Evolutionary conservation across 2,888 invertebrate genomes (phyloP).

Genomic region (Eupithecia inturbata): DNA sequence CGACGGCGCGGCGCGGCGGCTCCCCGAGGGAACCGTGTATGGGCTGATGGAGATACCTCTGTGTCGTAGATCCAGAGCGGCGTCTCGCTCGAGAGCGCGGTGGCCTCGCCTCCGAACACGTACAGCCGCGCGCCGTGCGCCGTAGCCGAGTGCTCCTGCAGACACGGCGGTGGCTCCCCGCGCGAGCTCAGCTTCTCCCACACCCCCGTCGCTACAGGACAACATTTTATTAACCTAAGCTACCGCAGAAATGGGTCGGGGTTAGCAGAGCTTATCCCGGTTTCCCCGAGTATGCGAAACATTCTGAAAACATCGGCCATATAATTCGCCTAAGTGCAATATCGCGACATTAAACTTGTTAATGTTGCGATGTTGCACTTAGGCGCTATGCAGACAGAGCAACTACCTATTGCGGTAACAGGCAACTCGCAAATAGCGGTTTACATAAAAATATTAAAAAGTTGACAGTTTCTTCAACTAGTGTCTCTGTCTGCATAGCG

Average conservation of each 20-base stretch:
- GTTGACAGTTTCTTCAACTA: too few species aligned
- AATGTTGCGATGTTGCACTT: neutral
- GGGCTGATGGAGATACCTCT: constrained; percentile 75
- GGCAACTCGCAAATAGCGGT: too few species aligned
- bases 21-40: constrained; percentile 81
- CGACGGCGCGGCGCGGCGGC: constrained; percentile 86
- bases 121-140: constrained; percentile 89
- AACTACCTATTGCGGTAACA: too few species aligned
- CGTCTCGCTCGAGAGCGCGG: constrained; percentile 90
- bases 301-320: neutral
- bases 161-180: constrained; percentile 89
- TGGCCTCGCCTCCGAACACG: constrained; percentile 94
- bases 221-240: neutral
- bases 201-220: constrained; percentile 85
- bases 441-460: too few species aligned
- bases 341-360: too few species aligned
- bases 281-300: neutral
- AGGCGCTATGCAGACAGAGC: too few species aligned
- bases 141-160: constrained; percentile 94
- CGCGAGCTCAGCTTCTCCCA: constrained; percentile 90
- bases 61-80: constrained; percentile 94
- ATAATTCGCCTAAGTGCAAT: too few species aligned
- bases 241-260: neutral
- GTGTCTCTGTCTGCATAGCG: too few species aligned
- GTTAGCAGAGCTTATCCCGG: neutral